A percentile compares a stretch with the other conserved stretches of the same genome.
These are phyloP conservation scores for Eidolon helvum DNA, from an alignment of 2,113 vertebrate genomes.

Conservation along the genomic window DNA sequence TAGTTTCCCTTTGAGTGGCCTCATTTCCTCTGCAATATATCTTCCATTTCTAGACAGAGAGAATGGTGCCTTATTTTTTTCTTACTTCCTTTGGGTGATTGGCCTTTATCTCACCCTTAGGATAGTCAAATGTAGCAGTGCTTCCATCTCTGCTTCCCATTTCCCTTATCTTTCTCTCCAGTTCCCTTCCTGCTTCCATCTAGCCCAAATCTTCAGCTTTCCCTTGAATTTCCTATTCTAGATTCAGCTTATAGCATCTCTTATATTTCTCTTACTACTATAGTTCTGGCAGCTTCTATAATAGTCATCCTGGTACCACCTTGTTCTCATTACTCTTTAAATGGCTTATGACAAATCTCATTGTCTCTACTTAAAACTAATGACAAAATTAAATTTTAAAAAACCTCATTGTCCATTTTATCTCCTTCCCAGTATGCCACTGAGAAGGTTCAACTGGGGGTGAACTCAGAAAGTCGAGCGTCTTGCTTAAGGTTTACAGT, in stretches of 20 bases:
- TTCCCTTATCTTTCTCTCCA: not conserved
- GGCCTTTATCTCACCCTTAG: not conserved
- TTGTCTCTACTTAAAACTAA: too few relatives aligned
- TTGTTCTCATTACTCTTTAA: not conserved
- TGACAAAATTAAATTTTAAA: too few relatives aligned
- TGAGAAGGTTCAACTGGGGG: not conserved
- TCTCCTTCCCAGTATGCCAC: not conserved
- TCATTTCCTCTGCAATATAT: not conserved
- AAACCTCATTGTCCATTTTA: not conserved
- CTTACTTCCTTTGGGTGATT: not conserved
- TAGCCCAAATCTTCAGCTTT: not conserved
- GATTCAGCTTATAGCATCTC: not conserved
- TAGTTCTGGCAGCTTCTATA: not conserved
- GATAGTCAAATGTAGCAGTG: not conserved
- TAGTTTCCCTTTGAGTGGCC: not conserved
- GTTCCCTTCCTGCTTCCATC: not conserved
- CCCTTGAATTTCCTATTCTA: not conserved
- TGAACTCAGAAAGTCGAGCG: not conserved
- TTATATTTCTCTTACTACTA: not conserved
- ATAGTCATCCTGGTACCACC: not conserved
- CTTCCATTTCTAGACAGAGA: not conserved
- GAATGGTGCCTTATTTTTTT: not conserved
- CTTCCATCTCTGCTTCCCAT: not conserved
- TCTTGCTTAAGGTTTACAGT: not conserved
- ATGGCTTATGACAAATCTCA: not conserved